Evolutionary conservation across 2,113 vertebrate species (phyloP).

Genomic region (Carassius auratus): DNA sequence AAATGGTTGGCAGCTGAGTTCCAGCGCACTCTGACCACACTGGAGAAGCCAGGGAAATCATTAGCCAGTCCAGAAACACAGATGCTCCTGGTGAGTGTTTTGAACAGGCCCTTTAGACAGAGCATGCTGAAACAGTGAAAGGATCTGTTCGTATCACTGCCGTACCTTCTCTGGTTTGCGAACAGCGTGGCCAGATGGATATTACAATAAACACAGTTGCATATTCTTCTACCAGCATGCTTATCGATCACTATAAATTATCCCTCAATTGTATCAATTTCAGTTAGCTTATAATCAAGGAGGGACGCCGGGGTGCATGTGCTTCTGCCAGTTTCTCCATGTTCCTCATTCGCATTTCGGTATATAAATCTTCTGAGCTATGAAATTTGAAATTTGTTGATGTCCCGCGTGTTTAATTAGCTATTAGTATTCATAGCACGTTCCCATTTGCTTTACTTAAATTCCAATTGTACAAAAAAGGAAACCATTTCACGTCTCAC

Average conservation of each 20-base stretch:
- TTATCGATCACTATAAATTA: conserved; percentile 38
- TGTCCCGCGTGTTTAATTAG: conserved; percentile 12
- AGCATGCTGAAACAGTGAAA: background rate
- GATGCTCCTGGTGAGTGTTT: conserved; percentile 82
- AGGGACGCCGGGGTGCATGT: background rate
- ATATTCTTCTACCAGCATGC: conserved; percentile 24
- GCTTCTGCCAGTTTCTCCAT: background rate
- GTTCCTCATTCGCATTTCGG: background rate
- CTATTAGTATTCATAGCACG: conserved; percentile 7
- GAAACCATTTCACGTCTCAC: background rate
- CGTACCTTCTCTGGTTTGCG: background rate
- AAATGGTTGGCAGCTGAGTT: conserved; percentile 94
- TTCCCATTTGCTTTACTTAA: conserved; percentile 14
- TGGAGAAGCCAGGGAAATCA: conserved; percentile 66
- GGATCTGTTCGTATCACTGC: background rate
- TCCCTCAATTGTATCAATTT: conserved; percentile 25
- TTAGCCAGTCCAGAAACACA: conserved; percentile 68
- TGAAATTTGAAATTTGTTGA: background rate
- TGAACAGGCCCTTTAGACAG: background rate
- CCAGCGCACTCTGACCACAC: conserved; percentile 82
- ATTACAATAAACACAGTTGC: conserved; percentile 13
- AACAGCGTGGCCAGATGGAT: conserved; percentile 13
- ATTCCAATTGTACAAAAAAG: background rate
- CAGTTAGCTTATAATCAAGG: conserved; percentile 19
- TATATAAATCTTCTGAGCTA: background rate